Evolutionary conservation across 2,113 vertebrate genomes (phyloP).

Genomic region (Halichoerus grypus): DNA sequence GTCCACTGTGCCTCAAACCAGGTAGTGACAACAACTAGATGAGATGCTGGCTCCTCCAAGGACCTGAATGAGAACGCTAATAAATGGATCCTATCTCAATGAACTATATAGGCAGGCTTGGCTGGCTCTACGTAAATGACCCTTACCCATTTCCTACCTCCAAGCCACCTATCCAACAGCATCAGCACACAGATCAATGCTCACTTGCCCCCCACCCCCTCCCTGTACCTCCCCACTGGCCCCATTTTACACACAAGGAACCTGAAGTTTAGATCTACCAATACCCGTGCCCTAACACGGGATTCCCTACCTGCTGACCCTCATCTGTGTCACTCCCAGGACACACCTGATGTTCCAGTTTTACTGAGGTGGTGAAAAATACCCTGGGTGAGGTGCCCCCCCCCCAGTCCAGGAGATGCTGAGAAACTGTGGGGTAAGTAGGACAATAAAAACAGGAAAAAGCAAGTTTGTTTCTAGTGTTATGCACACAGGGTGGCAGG

Average conservation of each 20-base stretch:
- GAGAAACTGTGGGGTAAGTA: constrained; percentile 8
- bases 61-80: not conserved
- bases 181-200: not conserved
- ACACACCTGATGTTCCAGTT: not conserved
- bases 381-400: not conserved
- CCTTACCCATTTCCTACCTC: not conserved
- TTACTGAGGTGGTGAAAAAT: not conserved
- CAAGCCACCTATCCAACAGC: not conserved
- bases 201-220: not conserved
- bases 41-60: not conserved
- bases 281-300: not conserved
- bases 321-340: not conserved
- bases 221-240: not conserved
- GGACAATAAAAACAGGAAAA: constrained; percentile 59
- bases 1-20: not conserved
- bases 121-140: not conserved
- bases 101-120: not conserved
- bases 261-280: not conserved
- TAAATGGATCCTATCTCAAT: not conserved
- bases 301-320: not conserved
- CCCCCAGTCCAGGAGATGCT: not conserved
- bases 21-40: not conserved
- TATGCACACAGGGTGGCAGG: constrained; percentile 48
- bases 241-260: not conserved
- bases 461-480: constrained; percentile 57